phyloP scores from a whole-genome alignment of 1,140 invertebrate species.

The Pseudoatta argentina region DNA sequence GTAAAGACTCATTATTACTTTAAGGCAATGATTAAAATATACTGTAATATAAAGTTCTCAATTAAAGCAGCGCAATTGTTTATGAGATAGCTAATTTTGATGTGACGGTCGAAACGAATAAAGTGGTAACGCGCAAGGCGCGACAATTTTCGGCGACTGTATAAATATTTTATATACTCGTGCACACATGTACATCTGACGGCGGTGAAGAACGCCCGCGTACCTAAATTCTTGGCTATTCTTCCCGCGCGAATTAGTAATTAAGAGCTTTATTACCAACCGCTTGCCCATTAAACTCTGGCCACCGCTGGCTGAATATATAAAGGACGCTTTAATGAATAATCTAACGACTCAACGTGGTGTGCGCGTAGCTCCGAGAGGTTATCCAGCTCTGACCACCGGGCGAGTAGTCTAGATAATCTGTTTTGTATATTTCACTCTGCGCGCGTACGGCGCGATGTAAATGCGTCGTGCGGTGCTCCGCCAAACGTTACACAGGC shows the following conservation, averaged over 20 bases:
- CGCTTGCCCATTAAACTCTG: slow-evolving; percentile 77
- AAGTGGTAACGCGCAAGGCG: slow-evolving; percentile 20
- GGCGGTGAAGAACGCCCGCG: not conserved
- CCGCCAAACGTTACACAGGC: slow-evolving; percentile 74
- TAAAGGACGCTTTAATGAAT: slow-evolving; percentile 80
- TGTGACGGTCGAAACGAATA: not conserved
- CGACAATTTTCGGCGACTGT: slow-evolving; percentile 49
- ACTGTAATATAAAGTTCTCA: not conserved
- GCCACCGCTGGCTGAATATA: slow-evolving; percentile 68
- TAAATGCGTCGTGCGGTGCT: slow-evolving; percentile 76
- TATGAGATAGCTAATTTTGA: not conserved
- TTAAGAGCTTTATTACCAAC: slow-evolving; percentile 75
- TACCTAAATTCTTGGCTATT: slow-evolving; percentile 51
- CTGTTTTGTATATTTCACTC: slow-evolving; percentile 82
- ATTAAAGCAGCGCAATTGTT: not conserved
- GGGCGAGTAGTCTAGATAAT: slow-evolving; percentile 78
- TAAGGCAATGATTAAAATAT: not conserved
- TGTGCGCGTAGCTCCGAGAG: slow-evolving; percentile 39
- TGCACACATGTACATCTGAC: not conserved
- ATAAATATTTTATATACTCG: slow-evolving; percentile 53
- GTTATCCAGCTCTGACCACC: slow-evolving; percentile 55
- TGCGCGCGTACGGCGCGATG: slow-evolving; percentile 75
- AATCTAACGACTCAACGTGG: slow-evolving; percentile 78
- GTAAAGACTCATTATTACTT: not conserved
- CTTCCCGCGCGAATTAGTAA: slow-evolving; percentile 62